Percentiles rank a stretch among this genome's conserved stretches.
Conservation (phyloP, 2,113 vertebrate species). For the Boulengeromyrus knoepffleri region DNA sequence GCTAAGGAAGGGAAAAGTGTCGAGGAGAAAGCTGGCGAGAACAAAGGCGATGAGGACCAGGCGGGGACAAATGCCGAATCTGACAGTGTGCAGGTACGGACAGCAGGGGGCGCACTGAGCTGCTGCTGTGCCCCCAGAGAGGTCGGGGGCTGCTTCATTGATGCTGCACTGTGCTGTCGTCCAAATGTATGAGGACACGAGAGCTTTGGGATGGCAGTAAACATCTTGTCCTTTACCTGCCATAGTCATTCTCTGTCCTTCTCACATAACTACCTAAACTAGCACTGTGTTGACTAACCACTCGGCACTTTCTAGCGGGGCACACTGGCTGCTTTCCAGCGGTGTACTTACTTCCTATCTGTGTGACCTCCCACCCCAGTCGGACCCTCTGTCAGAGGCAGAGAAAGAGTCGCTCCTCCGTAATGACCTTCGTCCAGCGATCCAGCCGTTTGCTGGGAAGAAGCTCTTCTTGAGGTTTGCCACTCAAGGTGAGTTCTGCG, state of each 20-base stretch:
- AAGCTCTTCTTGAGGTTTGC: conserved; percentile 86
- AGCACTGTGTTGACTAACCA: background rate
- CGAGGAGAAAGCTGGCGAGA: conserved; percentile 37
- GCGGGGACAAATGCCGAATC: conserved; percentile 2
- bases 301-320: background rate
- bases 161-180: background rate
- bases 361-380: conserved; percentile 40
- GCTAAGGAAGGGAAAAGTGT: conserved; percentile 35
- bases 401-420: conserved; percentile 83
- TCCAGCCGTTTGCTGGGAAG: conserved; percentile 86
- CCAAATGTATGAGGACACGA: background rate
- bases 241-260: background rate
- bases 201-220: background rate
- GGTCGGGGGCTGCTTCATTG: background rate
- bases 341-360: background rate
- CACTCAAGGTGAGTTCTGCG: conserved; percentile 53
- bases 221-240: background rate
- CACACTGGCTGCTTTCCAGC: background rate
- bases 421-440: conserved; percentile 79
- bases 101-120: background rate
- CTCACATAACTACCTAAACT: background rate
- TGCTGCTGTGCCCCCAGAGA: background rate
- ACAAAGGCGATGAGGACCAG: conserved; percentile 42
- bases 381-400: conserved; percentile 71
- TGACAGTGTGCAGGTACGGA: conserved; percentile 40